Evolutionary conservation across 2,797 vertebrate species (phyloP).

Genomic region (Sebastes aleutianus): DNA sequence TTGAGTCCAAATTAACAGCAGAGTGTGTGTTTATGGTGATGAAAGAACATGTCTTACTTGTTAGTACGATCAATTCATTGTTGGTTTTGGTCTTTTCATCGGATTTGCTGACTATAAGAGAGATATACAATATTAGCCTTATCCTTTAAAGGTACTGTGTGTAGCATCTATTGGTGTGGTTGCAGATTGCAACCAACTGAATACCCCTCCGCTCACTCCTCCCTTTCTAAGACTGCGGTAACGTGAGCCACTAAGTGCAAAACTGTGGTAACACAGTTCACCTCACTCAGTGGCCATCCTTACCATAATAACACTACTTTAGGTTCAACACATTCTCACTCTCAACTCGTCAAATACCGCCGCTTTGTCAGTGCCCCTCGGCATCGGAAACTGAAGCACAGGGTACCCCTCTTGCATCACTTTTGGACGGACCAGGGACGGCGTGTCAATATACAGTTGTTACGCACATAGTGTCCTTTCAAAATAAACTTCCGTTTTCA

Average conservation of each 20-base stretch:
- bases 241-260: too few relatives aligned
- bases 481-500: too few relatives aligned
- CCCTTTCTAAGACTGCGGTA: not conserved
- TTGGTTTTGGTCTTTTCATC: not conserved
- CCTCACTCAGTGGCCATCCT: too few relatives aligned
- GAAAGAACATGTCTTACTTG: not conserved
- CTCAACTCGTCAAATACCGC: too few relatives aligned
- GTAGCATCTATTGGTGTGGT: not conserved
- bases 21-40: not conserved
- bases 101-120: not conserved
- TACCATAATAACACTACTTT: too few relatives aligned
- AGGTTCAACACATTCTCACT: too few relatives aligned
- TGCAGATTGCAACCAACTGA: not conserved
- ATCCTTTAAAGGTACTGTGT: not conserved
- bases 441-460: too few relatives aligned
- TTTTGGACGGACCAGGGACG: accelerated
- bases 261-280: too few relatives aligned
- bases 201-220: not conserved
- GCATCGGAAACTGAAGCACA: too few relatives aligned
- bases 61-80: not conserved
- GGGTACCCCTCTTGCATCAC: too few relatives aligned
- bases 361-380: too few relatives aligned
- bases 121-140: not conserved
- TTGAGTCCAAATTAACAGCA: not conserved
- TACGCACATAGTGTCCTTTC: too few relatives aligned